phyloP scores from a whole-genome alignment of 2,888 invertebrate species.

The Lasioglossum vierecki region DNA sequence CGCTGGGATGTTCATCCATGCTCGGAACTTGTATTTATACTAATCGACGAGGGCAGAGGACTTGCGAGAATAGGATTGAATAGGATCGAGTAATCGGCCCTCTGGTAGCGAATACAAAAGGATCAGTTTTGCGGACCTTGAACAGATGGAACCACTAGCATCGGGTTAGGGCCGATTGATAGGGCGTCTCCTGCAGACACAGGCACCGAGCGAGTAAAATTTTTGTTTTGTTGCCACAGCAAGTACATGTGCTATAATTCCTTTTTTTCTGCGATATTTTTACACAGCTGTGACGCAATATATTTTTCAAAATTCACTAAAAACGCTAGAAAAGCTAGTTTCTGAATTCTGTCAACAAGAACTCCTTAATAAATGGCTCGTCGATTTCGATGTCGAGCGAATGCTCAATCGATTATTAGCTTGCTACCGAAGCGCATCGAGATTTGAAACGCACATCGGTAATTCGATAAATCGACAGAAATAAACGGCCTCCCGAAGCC shows the following conservation, averaged over 20 bases:
- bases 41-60: not conserved
- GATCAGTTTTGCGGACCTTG: not conserved
- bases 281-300: too few relatives aligned
- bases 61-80: not conserved
- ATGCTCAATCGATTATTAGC: not conserved
- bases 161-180: not conserved
- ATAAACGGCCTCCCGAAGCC: constrained; percentile 31
- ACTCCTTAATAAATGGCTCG: not conserved
- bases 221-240: too few relatives aligned
- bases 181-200: not conserved
- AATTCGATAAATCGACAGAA: constrained; percentile 40
- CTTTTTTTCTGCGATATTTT: too few relatives aligned
- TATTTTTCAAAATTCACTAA: too few relatives aligned
- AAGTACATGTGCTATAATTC: too few relatives aligned
- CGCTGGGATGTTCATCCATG: accelerated
- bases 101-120: not conserved
- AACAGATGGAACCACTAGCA: not conserved
- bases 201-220: too few relatives aligned
- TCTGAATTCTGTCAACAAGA: not conserved
- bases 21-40: not conserved
- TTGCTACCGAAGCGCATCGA: not conserved
- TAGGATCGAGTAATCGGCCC: not conserved
- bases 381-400: not conserved
- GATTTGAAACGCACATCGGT: constrained; percentile 28
- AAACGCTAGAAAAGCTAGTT: too few relatives aligned